A percentile compares a stretch with the other conserved stretches of the same genome.
phyloP scores from a whole-genome alignment of 1,140 invertebrate genomes.

The Branchinecta lynchi region DNA sequence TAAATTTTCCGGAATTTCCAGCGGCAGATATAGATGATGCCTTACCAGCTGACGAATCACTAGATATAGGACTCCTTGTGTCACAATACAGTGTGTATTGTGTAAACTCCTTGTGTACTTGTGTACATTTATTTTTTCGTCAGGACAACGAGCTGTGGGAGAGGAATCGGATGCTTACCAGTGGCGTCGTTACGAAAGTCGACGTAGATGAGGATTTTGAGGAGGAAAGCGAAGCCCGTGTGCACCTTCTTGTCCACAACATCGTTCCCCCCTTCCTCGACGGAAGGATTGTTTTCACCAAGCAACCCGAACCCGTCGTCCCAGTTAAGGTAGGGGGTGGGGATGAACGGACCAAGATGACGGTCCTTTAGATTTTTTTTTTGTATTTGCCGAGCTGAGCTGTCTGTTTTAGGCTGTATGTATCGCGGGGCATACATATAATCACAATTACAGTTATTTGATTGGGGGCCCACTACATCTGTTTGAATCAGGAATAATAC shows the following conservation, averaged over 20 bases:
- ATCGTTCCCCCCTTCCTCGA: slow-evolving; percentile 98
- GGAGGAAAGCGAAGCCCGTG: slow-evolving; percentile 75
- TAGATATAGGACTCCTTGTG: too few species aligned
- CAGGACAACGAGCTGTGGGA: slow-evolving; percentile 96
- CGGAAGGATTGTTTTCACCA: slow-evolving; percentile 96
- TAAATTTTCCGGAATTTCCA: too few species aligned
- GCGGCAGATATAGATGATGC: too few species aligned
- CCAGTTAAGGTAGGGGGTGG: slow-evolving; percentile 46
- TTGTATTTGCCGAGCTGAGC: too few species aligned
- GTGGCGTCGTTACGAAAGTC: slow-evolving; percentile 77
- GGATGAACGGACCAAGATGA: too few species aligned
- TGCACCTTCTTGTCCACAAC: slow-evolving; percentile 94
- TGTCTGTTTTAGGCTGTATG: too few species aligned
- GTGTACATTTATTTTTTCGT: slow-evolving; percentile 22
- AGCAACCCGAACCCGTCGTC: slow-evolving; percentile 92
- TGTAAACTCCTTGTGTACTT: background rate
- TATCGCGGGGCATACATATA: too few species aligned
- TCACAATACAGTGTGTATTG: too few species aligned
- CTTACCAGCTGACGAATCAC: too few species aligned
- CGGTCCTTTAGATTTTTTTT: too few species aligned
- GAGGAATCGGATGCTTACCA: slow-evolving; percentile 91
- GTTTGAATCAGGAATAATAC: too few species aligned
- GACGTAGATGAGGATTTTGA: slow-evolving; percentile 84
- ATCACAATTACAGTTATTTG: background rate
- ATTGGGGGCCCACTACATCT: background rate